These are phyloP conservation scores for Scrobipalpa atriplicella DNA, from an alignment of 2,888 invertebrate genomes.

Conservation along the genomic window DNA sequence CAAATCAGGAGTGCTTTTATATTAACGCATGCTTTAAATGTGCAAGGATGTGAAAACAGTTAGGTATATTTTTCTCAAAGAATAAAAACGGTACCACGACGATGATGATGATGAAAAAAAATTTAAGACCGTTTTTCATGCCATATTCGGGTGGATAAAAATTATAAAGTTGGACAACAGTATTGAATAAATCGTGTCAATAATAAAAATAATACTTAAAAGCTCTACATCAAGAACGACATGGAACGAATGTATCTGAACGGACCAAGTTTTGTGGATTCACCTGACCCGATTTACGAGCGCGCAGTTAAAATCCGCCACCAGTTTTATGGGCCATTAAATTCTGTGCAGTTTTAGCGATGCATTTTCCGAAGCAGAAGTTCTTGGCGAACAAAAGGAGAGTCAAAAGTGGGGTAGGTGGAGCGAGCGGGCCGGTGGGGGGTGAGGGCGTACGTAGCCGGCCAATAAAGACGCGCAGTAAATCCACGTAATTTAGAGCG, in stretches of 20 bases:
- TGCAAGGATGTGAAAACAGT: too few relatives aligned
- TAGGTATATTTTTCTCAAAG: too few relatives aligned
- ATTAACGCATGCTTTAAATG: too few relatives aligned
- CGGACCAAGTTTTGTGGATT: conserved; percentile 15
- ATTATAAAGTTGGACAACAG: too few relatives aligned
- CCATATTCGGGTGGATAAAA: too few relatives aligned
- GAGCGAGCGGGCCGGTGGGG: conserved; percentile 43
- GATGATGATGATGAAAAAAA: too few relatives aligned
- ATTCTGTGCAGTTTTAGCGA: conserved; percentile 57
- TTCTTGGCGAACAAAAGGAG: conserved; percentile 54
- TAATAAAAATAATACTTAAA: background rate
- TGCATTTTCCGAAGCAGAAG: conserved; percentile 56
- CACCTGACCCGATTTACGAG: conserved; percentile 37
- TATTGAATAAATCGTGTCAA: background rate
- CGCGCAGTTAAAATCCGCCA: conserved; percentile 44
- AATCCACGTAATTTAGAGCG: conserved; percentile 82
- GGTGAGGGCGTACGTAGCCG: conserved; percentile 62
- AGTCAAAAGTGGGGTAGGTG: conserved; percentile 52
- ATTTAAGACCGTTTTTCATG: too few relatives aligned
- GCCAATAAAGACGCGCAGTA: conserved; percentile 81
- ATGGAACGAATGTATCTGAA: background rate
- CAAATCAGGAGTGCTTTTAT: too few relatives aligned
- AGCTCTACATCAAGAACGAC: background rate
- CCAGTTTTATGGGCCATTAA: conserved; percentile 58
- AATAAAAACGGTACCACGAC: too few relatives aligned